These are phyloP conservation scores for Nemapogon koenigi DNA, from an alignment of 2,888 invertebrate species.

Conservation along the genomic window DNA sequence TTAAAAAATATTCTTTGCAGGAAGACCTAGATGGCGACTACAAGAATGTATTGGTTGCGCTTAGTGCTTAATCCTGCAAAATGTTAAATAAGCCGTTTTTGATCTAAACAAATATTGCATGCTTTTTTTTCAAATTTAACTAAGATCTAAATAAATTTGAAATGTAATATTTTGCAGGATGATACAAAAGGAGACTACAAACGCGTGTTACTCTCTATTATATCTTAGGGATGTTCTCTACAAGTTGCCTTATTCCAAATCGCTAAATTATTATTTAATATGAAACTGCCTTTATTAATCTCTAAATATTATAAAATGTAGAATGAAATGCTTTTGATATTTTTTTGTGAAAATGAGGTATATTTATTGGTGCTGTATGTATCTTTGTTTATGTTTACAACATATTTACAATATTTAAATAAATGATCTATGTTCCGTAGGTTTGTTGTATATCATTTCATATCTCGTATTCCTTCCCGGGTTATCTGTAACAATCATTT, in stretches of 20 bases:
- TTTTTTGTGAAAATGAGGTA: constrained; percentile 57
- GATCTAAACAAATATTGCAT: constrained; percentile 29
- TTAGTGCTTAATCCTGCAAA: constrained; percentile 57
- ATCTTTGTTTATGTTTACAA: constrained; percentile 59
- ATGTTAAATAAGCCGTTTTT: constrained; percentile 20
- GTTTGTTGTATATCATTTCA: constrained; percentile 30
- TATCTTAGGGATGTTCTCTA: constrained; percentile 50
- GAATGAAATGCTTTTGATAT: constrained; percentile 47
- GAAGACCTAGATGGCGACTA: constrained; percentile 74
- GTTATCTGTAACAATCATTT: constrained; percentile 59
- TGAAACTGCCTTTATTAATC: constrained; percentile 48
- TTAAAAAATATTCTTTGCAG: constrained; percentile 60
- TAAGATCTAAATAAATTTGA: constrained; percentile 4
- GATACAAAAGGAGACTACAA: constrained; percentile 76
- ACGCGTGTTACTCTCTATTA: constrained; percentile 68
- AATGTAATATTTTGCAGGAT: constrained; percentile 65
- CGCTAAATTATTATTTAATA: constrained; percentile 34
- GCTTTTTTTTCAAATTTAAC: constrained; percentile 22
- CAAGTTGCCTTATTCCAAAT: no score
- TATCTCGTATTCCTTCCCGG: constrained; percentile 51
- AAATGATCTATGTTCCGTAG: constrained; percentile 30
- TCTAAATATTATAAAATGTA: constrained; percentile 46
- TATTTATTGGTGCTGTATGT: constrained; percentile 65
- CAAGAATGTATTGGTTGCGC: constrained; percentile 68
- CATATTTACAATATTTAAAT: constrained; percentile 56